Percentiles rank a stretch among this genome's conserved stretches.
Evolutionary conservation across 2,797 vertebrate species (phyloP).

Genomic region (Bradypus variegatus): DNA sequence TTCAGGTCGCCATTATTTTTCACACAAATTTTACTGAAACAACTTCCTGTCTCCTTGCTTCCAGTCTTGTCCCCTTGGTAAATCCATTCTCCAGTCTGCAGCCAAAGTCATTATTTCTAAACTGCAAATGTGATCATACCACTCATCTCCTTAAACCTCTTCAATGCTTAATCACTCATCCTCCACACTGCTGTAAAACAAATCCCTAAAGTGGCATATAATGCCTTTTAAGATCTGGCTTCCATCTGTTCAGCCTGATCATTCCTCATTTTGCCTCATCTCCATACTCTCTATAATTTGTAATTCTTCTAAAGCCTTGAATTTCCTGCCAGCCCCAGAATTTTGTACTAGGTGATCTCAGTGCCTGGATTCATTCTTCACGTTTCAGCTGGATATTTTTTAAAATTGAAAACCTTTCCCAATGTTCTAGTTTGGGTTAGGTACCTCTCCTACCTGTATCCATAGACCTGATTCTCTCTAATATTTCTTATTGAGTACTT

Average conservation of each 20-base stretch:
- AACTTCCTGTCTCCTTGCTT: neutral
- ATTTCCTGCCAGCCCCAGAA: neutral
- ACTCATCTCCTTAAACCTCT: neutral
- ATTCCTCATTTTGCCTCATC: neutral
- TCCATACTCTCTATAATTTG: neutral
- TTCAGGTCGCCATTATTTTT: neutral
- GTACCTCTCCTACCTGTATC: neutral
- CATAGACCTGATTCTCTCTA: neutral
- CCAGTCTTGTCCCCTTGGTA: neutral
- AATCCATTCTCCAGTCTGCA: neutral
- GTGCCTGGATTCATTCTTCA: neutral
- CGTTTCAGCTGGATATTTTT: neutral
- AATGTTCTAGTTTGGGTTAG: neutral
- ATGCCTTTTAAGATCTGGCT: neutral
- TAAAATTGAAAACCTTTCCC: neutral
- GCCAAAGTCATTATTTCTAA: neutral
- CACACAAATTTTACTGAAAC: neutral
- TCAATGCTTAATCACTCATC: neutral
- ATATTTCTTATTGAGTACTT: neutral
- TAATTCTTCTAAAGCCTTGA: neutral
- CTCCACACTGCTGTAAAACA: neutral
- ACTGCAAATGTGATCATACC: neutral
- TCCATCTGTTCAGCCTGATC: neutral
- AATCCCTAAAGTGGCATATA: neutral
- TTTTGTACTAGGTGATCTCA: neutral